Conservation (phyloP, 2,113 vertebrate species). For the Pantherophis guttatus region DNA sequence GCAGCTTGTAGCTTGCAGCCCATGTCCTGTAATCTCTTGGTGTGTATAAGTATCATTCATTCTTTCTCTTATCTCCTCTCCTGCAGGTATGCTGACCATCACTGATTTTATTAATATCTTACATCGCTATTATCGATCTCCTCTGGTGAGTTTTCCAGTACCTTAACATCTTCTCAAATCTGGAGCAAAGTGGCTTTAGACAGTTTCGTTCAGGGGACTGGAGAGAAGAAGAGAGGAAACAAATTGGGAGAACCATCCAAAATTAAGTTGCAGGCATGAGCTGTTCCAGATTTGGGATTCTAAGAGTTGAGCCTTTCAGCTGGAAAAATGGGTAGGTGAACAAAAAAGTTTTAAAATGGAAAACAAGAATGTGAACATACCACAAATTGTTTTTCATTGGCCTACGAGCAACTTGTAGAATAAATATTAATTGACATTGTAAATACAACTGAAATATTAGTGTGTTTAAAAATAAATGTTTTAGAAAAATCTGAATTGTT, state of each 20-base stretch:
- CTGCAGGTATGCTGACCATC: conserved; percentile 94
- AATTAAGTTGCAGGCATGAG: not conserved
- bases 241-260: not conserved
- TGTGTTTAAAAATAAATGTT: not conserved
- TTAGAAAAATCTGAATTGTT: not conserved
- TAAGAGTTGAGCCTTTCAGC: not conserved
- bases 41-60: not conserved
- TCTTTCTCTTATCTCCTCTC: accelerated
- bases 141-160: conserved; percentile 80
- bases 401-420: not conserved
- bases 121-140: conserved; percentile 92
- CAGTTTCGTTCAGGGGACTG: not conserved
- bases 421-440: not conserved
- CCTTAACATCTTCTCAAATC: not conserved
- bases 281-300: not conserved
- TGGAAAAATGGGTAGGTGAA: not conserved
- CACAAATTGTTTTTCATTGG: not conserved
- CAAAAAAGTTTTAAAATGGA: not conserved
- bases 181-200: not conserved
- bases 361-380: not conserved
- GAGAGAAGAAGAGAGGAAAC: not conserved
- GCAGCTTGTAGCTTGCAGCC: not conserved
- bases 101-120: conserved; percentile 98
- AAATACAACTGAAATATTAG: not conserved
- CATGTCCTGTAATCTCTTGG: not conserved